phyloP scores from a whole-genome alignment of 1,140 invertebrate species.

The Caenorhabditis latens region DNA sequence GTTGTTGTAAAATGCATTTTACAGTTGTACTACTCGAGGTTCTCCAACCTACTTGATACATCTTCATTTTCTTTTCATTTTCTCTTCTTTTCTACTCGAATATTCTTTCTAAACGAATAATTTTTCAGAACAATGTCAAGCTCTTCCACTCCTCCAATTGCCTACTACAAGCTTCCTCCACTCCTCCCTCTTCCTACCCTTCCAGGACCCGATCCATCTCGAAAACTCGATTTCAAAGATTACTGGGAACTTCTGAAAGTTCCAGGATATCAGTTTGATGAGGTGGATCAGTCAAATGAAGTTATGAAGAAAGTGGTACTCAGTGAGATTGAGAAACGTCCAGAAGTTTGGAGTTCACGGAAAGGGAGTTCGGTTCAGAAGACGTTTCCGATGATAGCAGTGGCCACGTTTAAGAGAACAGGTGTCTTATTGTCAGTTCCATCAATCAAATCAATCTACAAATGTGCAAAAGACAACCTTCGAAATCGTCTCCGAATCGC shows the following conservation, averaged over 20 bases:
- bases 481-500: conserved; percentile 2
- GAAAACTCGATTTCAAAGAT: neutral
- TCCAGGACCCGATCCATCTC: neutral
- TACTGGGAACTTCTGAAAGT: neutral
- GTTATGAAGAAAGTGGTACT: neutral
- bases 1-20: too few species aligned
- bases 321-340: neutral
- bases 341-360: neutral
- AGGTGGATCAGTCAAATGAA: neutral
- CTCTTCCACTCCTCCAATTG: neutral
- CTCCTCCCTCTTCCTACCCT: neutral
- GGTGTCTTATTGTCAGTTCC: neutral
- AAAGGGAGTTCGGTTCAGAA: neutral
- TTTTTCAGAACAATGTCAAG: neutral
- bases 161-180: neutral
- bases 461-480: neutral
- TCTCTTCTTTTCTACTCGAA: neutral
- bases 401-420: neutral
- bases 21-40: too few species aligned
- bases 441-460: neutral
- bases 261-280: neutral
- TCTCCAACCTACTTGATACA: too few species aligned
- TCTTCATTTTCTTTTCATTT: neutral
- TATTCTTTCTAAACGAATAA: neutral
- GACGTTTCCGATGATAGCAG: neutral